Base-by-base conservation (phyloP, 2,888 invertebrate genomes). In the Pegoplata infirma region DNA sequence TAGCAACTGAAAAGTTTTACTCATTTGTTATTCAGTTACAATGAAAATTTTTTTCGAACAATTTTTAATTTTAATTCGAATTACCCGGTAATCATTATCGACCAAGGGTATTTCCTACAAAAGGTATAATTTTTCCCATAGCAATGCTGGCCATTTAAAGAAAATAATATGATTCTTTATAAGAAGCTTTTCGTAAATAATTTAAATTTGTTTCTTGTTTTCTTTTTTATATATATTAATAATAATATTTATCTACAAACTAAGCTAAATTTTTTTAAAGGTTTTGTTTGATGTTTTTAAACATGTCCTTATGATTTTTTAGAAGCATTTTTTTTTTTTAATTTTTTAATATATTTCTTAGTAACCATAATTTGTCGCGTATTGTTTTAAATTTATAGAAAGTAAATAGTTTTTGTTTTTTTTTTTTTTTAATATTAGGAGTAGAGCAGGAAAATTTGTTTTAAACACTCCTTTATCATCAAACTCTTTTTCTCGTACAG, bases 401-500 rank as follows among this genome's bases (percentile, higher is more conserved):
- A 72, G 74, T 74, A 75, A 69, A 68, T 69, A 53, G 74, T 79
- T 73, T 74, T 53, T 61, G 16, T 16, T 40, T 28, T 19, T 46
- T 46, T 53, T 6, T 67, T 46, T 63, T 53, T 64, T 51, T n/a
- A 53, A 25, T 44, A 16, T 49, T 47, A 16, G 71, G 51, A 71
- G 71, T 72, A 71, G 71, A 79, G 75, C 79, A 59, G 75, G 63
- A 79, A 74, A 78, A 28, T 67, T 56, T 67, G 36, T 61, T 63
- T 58, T 40, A 51, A 69, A 79, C 69, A 74, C 69, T 79, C 67
- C 71, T 66, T 53, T 55, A 5, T 12, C n/a, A 69, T 69, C 69
- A 76, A 71, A 79, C 75, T 61, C 72, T 64, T 55, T 78, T 74
- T 75, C 75, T 83, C 85, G 82, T 86, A 85, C 86, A 85, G 76